These are phyloP conservation scores for Papilio demoleus DNA, from an alignment of 2,888 invertebrate species.

Conservation along the genomic window DNA sequence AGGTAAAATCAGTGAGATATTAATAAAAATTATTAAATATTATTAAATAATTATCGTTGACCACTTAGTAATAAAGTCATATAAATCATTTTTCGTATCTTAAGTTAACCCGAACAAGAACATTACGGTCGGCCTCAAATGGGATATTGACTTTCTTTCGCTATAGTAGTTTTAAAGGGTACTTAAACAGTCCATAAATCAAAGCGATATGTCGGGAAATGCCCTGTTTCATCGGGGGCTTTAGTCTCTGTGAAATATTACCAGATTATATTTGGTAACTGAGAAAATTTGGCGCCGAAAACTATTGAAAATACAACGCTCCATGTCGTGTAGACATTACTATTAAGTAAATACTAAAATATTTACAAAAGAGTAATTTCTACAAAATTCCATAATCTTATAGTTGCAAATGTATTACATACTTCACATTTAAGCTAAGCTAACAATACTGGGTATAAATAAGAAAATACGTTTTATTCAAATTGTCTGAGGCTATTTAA, in stretches of 20 bases:
- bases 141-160: constrained; percentile 63
- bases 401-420: too few relatives aligned
- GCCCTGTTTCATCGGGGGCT: constrained; percentile 76
- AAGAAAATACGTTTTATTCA: too few relatives aligned
- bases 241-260: constrained; percentile 73
- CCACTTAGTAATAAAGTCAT: constrained; percentile 12
- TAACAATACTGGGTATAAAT: too few relatives aligned
- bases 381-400: background rate
- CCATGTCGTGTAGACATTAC: constrained; percentile 42
- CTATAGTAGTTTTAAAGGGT: constrained; percentile 77
- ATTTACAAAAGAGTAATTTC: background rate
- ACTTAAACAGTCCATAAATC: constrained; percentile 79
- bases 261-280: constrained; percentile 67
- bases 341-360: background rate
- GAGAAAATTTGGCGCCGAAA: constrained; percentile 55
- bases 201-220: constrained; percentile 75
- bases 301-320: constrained; percentile 48
- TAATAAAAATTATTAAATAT: too few relatives aligned
- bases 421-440: too few relatives aligned
- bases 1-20: too few relatives aligned
- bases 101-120: constrained; percentile 39
- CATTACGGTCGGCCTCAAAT: constrained; percentile 38
- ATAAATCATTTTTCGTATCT: constrained; percentile 35
- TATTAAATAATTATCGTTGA: too few relatives aligned
- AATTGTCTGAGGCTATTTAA: too few relatives aligned